Evolutionary conservation across 2,888 invertebrate species (phyloP), one percentile per base, ranked within the genome.

Genomic region (Phymatocera aterrima): DNA sequence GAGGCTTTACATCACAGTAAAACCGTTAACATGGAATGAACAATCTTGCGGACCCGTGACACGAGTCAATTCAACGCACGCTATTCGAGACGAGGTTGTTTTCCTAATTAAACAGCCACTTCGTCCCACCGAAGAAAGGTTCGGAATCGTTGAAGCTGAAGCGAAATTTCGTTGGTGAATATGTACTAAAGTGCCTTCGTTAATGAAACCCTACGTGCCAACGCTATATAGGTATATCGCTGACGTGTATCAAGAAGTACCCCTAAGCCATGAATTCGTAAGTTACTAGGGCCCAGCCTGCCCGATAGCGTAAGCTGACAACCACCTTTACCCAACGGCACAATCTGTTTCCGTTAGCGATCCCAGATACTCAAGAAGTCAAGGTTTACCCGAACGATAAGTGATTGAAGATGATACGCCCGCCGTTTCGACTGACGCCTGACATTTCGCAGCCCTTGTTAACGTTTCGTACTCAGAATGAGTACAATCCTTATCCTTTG

Each of bases 281-380:
- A 64, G n/a, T 18, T 37, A 37, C 15, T 51, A 57, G 57, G 57
- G 18, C 21, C 24, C 18, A 21, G 28, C 57, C 28, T 57, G n/a
- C 37, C 18, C 24, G 64, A 37, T 64, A 64, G 37, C 64, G 37
- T 37, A 64, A 64, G n/a, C 64, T 37, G 64, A 64, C 64, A 64
- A 64, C 64, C 64, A 24, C 64, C 64, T 37, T 64, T 37, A 64
- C 8, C 64, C 64, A 34, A 18, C 8, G 64, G 37, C 64, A n/a
- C 37, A 64, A 64, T 64, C 64, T 34, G 37, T 64, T 64, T 64
- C 64, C 64, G 64, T 64, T 64, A 64, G 64, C 64, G 64, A 64
- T 18, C 64, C 64, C 37, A 21, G 37, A 24, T 64, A 64, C 64
- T 64, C 64, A 64, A 64, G 64, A 64, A 37, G 8, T 31, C 34